These are phyloP conservation scores for Parnassius glacialis DNA, from an alignment of 2,888 invertebrate genomes.

Conservation along the genomic window DNA sequence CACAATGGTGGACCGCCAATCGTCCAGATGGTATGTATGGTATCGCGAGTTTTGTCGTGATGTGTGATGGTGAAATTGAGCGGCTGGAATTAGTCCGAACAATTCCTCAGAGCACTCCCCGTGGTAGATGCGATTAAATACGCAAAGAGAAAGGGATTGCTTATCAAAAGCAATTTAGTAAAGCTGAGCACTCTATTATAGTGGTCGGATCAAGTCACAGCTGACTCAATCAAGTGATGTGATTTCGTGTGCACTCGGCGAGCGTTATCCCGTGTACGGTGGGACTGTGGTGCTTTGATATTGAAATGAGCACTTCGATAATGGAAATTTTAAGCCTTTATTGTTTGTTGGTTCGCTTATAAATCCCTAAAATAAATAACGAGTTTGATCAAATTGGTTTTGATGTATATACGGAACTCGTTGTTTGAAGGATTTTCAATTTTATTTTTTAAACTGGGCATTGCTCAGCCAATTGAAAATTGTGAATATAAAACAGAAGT, in stretches of 20 bases:
- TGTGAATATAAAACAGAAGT: too few relatives aligned
- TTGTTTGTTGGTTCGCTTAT: constrained; percentile 27
- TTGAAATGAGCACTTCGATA: constrained; percentile 20
- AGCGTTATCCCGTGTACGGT: background rate
- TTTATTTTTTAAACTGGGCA: background rate
- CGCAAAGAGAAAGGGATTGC: too few relatives aligned
- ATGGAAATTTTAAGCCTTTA: constrained; percentile 30
- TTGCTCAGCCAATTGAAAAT: too few relatives aligned
- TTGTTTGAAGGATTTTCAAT: constrained; percentile 1
- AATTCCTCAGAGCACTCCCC: too few relatives aligned
- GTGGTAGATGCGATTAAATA: too few relatives aligned
- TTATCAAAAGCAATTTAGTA: background rate
- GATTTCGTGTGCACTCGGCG: constrained; percentile 6
- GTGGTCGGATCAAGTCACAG: constrained; percentile 14
- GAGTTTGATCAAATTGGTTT: constrained; percentile 22
- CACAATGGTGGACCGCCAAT: too few relatives aligned
- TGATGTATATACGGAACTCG: constrained; percentile 1
- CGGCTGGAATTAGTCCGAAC: too few relatives aligned
- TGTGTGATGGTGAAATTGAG: too few relatives aligned
- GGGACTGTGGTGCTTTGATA: constrained; percentile 15
- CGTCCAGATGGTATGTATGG: too few relatives aligned
- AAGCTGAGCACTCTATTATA: constrained; percentile 2
- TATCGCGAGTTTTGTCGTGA: too few relatives aligned
- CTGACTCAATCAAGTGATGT: constrained; percentile 13
- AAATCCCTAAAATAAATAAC: constrained; percentile 32